phyloP scores from a whole-genome alignment of 2,797 vertebrate species.

The Aphelocoma californica region DNA sequence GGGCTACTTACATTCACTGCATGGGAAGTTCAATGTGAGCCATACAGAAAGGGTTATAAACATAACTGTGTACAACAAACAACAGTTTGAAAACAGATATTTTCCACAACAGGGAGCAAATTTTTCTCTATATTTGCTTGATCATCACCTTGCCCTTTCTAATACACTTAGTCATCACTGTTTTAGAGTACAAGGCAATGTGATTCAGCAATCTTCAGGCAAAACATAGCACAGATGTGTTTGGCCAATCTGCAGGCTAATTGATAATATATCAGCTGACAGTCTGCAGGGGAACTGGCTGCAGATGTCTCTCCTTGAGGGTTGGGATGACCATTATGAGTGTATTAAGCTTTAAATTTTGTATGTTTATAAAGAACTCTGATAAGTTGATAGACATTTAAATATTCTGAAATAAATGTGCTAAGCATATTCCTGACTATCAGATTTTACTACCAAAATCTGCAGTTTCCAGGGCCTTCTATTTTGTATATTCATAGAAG shows the following conservation, averaged over 20 bases:
- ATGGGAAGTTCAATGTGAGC: background rate
- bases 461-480: background rate
- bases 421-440: background rate
- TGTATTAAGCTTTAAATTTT: background rate
- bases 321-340: background rate
- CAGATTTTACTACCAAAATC: background rate
- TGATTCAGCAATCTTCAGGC: conserved; percentile 46
- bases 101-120: background rate
- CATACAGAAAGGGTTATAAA: background rate
- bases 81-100: background rate
- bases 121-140: background rate
- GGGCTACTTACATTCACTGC: background rate
- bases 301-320: background rate
- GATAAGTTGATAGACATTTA: background rate
- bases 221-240: conserved; percentile 1
- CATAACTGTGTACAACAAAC: background rate
- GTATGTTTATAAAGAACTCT: background rate
- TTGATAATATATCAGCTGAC: conserved; percentile 37
- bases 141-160: background rate
- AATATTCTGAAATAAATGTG: background rate
- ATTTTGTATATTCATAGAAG: background rate
- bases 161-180: background rate
- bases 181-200: background rate
- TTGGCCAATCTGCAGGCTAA: conserved; percentile 17
- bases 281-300: background rate